A percentile compares a stretch with the other conserved stretches of the same genome.
These are phyloP conservation scores for Oscheius onirici DNA, from an alignment of 2,888 invertebrate genomes.

Conservation along the genomic window DNA sequence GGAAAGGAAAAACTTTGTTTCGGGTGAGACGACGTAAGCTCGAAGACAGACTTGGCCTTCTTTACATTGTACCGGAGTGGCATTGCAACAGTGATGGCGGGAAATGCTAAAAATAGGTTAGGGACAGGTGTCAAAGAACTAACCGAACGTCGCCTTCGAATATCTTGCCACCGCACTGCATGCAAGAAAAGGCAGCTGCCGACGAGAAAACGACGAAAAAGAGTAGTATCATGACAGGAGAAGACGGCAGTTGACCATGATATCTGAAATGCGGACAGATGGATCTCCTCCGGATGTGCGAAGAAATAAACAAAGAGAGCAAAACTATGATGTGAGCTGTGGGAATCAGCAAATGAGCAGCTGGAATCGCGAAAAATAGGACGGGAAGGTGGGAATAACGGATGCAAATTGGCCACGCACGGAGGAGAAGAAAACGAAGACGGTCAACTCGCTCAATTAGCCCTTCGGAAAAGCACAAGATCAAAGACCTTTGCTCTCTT, in stretches of 20 bases:
- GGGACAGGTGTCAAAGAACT: neutral
- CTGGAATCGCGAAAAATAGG: neutral
- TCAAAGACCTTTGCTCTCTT: neutral
- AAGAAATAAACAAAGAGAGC: neutral
- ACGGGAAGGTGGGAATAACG: constrained; percentile 15
- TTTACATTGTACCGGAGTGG: constrained; percentile 35
- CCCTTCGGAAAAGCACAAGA: neutral
- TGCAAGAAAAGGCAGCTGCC: constrained; percentile 28
- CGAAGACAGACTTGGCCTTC: constrained; percentile 42
- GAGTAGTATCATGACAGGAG: neutral
- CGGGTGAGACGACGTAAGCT: constrained; percentile 46
- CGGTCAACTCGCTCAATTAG: neutral
- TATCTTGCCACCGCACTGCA: constrained; percentile 47
- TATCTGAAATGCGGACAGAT: neutral
- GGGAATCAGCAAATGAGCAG: neutral
- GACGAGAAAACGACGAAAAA: neutral
- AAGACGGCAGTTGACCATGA: neutral
- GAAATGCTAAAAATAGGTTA: constrained; percentile 40
- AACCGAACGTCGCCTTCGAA: constrained; percentile 47
- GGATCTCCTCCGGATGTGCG: neutral
- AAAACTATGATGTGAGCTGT: neutral
- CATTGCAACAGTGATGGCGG: constrained; percentile 42
- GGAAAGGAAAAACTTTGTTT: constrained; percentile 50
- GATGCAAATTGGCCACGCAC: constrained; percentile 26
- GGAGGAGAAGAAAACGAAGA: neutral